Base-by-base conservation (phyloP, 1,140 invertebrate genomes). In the Drosophila ogumai region DNA sequence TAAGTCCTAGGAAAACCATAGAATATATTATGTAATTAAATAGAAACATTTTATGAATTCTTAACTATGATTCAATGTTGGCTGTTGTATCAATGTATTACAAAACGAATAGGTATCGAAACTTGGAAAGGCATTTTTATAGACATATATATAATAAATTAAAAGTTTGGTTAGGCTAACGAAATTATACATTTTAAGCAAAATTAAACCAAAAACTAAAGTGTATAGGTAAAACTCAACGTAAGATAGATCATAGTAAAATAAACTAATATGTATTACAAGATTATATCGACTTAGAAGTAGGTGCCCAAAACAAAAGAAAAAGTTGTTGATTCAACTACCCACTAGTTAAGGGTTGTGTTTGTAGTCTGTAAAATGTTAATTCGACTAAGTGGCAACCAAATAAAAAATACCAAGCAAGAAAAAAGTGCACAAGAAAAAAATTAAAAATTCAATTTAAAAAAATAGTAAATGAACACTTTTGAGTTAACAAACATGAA, bases 261-360 rank as follows among this genome's bases (percentile, higher is more conserved):
- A 19, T 22, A 75, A 55, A 38, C 17, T 49, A 63, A 55, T 34
- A 40, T 49, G 8, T 36, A 8, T 28, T 34, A 31, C 19, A 49
- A 44, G 57, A 41, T 34, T 41, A 22, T 46, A 32, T 50, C 19
- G 44, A 56, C 36, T 25, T 32, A 46, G 3, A 31, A 40, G n/a
- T 36, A 32, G 22, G n/a, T 34, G 15, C 10, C 0, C 10, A 19
- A 40, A 38, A 22, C 57, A 55, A 58, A 66, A 28, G 9, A 19
- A 32, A 34, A 34, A 34, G 52, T 71, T 72, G 50, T 59, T 72
- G 8, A 56, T 38, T 58, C 66, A 72, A 50, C 41, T 68, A 50
- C n/a, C 52, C 52, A 72, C 52, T 72, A 72, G 67, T 49, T 72
- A 58, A 72, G 68, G 65, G 66, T 59, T 72, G 52, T 72, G 52